phyloP scores from a whole-genome alignment of 2,797 vertebrate species.

The Chromis chromis region DNA sequence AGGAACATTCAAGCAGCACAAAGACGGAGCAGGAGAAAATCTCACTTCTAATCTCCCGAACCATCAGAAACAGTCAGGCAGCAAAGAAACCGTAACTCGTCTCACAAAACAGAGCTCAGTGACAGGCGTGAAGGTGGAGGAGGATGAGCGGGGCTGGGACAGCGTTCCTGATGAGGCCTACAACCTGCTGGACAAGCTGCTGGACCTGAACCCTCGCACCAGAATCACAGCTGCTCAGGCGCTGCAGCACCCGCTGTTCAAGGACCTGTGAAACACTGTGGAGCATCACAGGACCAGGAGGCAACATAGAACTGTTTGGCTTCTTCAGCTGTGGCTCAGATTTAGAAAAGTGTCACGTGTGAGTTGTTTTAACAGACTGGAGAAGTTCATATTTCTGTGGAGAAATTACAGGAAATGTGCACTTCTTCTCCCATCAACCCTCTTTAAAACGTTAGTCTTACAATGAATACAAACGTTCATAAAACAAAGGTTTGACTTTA shows the following conservation, averaged over 20 bases:
- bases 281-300: neutral
- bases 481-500: neutral
- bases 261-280: constrained; percentile 62
- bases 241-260: constrained; percentile 91
- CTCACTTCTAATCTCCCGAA: neutral
- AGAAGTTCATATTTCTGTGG: neutral
- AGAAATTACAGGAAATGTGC: too few relatives aligned
- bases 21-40: neutral
- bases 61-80: neutral
- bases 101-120: neutral
- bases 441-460: neutral
- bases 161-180: constrained; percentile 91
- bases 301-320: too few relatives aligned
- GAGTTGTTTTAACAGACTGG: neutral
- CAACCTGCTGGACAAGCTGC: constrained; percentile 91
- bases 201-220: constrained; percentile 94
- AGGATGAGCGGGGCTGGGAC: constrained; percentile 86
- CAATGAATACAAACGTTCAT: too few relatives aligned
- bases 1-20: neutral
- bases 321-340: neutral
- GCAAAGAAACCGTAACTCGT: neutral
- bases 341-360: neutral
- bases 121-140: constrained; percentile 2
- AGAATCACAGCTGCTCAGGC: constrained; percentile 92
- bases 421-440: neutral